Evolutionary conservation across 2,113 vertebrate genomes (phyloP).

Genomic region (Camelus bactrianus): DNA sequence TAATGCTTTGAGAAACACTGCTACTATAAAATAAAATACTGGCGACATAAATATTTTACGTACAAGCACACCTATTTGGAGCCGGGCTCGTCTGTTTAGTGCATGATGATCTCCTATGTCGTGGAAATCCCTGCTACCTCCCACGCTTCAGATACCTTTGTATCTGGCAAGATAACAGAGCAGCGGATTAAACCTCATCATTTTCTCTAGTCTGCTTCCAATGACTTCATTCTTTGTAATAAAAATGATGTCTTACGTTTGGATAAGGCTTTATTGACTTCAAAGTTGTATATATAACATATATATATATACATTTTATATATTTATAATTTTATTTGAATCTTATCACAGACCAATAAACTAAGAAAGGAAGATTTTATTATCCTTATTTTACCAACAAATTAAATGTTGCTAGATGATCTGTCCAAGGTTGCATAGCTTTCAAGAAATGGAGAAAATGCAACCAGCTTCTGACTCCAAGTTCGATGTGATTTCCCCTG

Average conservation of each 20-base stretch:
- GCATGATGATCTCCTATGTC: neutral
- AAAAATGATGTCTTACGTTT: slow-evolving; percentile 1
- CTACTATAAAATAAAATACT: neutral
- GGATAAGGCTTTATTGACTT: neutral
- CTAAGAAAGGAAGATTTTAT: neutral
- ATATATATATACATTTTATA: neutral
- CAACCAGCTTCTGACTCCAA: neutral
- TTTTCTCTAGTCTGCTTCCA: slow-evolving; percentile 58
- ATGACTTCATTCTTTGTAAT: slow-evolving; percentile 41
- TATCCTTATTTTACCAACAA: neutral
- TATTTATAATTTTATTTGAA: slow-evolving; percentile 5
- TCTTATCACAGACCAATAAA: neutral
- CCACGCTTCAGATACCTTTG: slow-evolving; percentile 22
- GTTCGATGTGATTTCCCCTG: neutral
- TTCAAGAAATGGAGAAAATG: neutral
- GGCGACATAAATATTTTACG: neutral
- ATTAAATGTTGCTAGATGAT: neutral
- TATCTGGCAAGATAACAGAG: neutral
- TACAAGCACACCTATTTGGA: neutral
- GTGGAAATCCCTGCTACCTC: neutral
- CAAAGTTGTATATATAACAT: neutral
- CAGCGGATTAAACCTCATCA: neutral
- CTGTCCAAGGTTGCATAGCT: neutral
- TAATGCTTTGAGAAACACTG: neutral
- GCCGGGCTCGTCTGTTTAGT: neutral